These are phyloP conservation scores for Gymnogyps californianus DNA, from an alignment of 2,113 vertebrate species.

Conservation along the genomic window DNA sequence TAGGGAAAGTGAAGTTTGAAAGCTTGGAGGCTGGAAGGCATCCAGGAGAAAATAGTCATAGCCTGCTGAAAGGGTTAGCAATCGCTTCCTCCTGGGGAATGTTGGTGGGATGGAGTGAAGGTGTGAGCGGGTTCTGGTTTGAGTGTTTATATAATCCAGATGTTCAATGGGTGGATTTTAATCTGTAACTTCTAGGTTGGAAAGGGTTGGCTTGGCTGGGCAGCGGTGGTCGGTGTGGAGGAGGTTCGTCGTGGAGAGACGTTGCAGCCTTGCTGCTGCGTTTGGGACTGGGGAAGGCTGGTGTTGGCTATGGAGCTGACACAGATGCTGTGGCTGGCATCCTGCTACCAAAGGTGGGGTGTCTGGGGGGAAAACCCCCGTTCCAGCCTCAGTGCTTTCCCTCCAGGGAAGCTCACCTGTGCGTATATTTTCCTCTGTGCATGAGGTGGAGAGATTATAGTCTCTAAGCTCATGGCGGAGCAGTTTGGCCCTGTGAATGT, in stretches of 20 bases:
- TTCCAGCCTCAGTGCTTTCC: neutral
- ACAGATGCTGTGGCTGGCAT: neutral
- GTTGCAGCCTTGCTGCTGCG: neutral
- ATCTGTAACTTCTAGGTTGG: neutral
- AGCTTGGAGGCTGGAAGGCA: neutral
- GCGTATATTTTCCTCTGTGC: too few species aligned
- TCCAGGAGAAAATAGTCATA: neutral
- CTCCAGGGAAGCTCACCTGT: neutral
- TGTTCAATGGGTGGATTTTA: neutral
- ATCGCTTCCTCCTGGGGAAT: neutral
- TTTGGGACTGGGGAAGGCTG: neutral
- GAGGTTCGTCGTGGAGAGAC: neutral
- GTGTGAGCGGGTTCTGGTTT: neutral
- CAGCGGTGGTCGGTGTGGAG: fast-evolving
- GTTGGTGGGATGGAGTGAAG: neutral
- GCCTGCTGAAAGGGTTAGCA: neutral
- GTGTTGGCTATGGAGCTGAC: neutral
- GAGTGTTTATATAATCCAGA: neutral
- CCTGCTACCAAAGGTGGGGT: neutral
- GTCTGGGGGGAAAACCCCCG: neutral
- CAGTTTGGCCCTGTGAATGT: neutral
- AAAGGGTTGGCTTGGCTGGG: neutral
- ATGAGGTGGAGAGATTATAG: neutral
- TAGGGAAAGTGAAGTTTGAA: neutral
- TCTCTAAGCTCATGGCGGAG: neutral